phyloP scores from a whole-genome alignment of 2,888 invertebrate species.

The Chesias legatella region DNA sequence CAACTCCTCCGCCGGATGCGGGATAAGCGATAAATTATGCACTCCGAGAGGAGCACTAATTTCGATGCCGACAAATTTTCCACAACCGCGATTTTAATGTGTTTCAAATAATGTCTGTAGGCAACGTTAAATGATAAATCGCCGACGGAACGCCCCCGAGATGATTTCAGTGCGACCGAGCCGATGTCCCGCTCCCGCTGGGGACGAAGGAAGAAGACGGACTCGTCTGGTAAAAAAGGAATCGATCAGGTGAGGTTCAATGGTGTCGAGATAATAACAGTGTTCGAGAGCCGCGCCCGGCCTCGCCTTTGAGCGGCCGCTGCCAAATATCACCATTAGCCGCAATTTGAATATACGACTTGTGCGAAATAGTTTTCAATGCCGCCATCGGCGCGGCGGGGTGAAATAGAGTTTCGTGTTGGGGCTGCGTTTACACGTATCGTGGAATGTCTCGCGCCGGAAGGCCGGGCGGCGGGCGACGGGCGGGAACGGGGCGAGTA shows the following conservation, averaged over 20 bases:
- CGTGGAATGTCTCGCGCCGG: constrained; percentile 38
- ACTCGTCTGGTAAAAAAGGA: constrained; percentile 73
- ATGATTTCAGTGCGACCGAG: constrained; percentile 68
- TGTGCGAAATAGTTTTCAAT: constrained; percentile 57
- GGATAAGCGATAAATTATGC: constrained; percentile 75
- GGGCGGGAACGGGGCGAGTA: constrained; percentile 61
- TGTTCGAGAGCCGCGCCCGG: constrained; percentile 53
- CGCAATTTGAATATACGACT: constrained; percentile 63
- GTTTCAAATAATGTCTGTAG: constrained; percentile 80
- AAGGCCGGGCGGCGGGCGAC: constrained; percentile 54
- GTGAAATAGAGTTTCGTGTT: constrained; percentile 19
- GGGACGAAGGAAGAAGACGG: constrained; percentile 58
- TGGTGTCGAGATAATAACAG: constrained; percentile 81
- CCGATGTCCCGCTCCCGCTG: constrained; percentile 50
- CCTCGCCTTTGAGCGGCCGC: constrained; percentile 64
- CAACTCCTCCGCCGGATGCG: constrained; percentile 60
- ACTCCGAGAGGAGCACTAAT: constrained; percentile 73
- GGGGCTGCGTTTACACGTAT: constrained; percentile 11
- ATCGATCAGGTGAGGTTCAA: constrained; percentile 71
- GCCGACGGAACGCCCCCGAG: constrained; percentile 72
- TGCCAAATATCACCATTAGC: constrained; percentile 71
- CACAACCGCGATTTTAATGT: constrained; percentile 78
- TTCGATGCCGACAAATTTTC: constrained; percentile 79
- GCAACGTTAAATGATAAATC: constrained; percentile 80
- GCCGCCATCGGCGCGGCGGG: constrained; percentile 32